phyloP scores from a whole-genome alignment of 2,113 vertebrate species.

The Empidonax traillii region DNA sequence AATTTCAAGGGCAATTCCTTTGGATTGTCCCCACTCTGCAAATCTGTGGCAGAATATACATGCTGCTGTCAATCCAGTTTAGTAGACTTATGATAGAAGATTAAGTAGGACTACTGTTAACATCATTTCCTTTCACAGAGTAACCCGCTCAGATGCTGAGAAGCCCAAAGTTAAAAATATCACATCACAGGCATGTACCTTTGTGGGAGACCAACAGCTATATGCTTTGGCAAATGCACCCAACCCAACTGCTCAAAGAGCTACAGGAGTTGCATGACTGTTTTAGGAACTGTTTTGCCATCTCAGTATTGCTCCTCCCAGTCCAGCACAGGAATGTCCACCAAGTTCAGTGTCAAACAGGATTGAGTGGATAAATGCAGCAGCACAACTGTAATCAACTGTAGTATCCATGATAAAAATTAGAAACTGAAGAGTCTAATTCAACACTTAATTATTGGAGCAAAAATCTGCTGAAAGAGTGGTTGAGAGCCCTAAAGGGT shows the following conservation, averaged over 20 bases:
- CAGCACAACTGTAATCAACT: not conserved
- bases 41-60: not conserved
- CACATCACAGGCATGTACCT: not conserved
- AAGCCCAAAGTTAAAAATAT: not conserved
- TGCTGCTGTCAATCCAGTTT: not conserved
- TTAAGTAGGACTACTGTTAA: not conserved
- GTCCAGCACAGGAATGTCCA: not conserved
- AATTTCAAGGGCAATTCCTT: not conserved
- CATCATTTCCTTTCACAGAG: not conserved
- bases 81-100: not conserved
- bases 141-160: not conserved
- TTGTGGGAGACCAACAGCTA: not conserved
- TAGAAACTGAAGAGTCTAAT: not conserved
- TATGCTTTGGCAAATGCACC: not conserved
- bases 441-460: not conserved
- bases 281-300: not conserved
- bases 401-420: not conserved
- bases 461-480: not conserved
- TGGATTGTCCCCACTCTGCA: not conserved
- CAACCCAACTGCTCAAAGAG: not conserved
- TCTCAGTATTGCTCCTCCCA: not conserved
- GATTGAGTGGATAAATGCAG: not conserved
- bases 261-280: not conserved
- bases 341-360: not conserved
- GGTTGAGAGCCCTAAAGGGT: not conserved